Base-by-base conservation (phyloP, 1,140 invertebrate genomes). In the Fopius arisanus region DNA sequence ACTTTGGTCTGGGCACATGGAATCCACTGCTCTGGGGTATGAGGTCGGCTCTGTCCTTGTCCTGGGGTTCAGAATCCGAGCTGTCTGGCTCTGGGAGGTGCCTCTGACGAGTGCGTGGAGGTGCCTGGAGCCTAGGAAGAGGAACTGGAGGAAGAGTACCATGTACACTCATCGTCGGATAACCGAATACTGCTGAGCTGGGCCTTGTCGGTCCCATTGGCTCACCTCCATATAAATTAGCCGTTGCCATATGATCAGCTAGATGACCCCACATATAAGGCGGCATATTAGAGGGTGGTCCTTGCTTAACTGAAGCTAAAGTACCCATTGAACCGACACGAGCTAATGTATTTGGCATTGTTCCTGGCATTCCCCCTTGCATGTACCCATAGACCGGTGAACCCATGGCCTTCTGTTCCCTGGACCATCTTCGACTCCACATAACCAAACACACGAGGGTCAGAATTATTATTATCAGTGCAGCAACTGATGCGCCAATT, bases 381-480 rank as follows among this genome's bases (percentile, higher is more conserved):
- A 95, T 94, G 78, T 95, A 95, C 72, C 92, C 94, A 84, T 95
- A 95, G 9, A 96, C 93, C 0, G 94, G 94, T 1, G 94, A 0
- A 16, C 93, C 93, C 75, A 93, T 89, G 77, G 92, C 91, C 82
- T 96, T 95, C 80, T 96, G 95, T 79, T 96, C 95, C 1, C 93
- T 90, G 43, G 94, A 95, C 95, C 95, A 97, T 74, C 93, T 91
- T 67, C 95, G 94, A 81, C 94, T 97, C 96, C 96, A 97, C 90
- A 96, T 95, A 71, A 96, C 93, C 3, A 97, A 89, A 78, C 95
- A 96, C 1, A 95, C 92, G 0, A 97, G 86, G 0, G 96, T 97
- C 28, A 96, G 84, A 0, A 94, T 91, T 79, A 97, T 97, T 67
- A 97, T 96, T 28, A 97, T 91, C 3, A 96, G 90, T 21, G 96